phyloP scores from a whole-genome alignment of 2,113 vertebrate genomes.

The Rhombomys opimus region DNA sequence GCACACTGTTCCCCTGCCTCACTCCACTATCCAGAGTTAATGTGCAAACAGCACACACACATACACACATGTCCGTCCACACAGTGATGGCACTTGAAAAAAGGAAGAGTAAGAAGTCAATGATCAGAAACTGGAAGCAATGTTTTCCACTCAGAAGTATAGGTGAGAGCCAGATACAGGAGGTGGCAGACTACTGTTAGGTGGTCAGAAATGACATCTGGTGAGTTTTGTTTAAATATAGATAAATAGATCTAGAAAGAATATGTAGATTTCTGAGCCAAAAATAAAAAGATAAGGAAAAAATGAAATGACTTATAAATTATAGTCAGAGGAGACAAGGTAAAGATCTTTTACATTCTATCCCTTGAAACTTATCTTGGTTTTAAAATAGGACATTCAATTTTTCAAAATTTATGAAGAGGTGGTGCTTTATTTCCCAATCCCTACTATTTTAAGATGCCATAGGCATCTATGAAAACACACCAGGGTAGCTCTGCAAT shows the following conservation, averaged over 20 bases:
- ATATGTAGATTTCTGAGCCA: neutral
- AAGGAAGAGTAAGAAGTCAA: neutral
- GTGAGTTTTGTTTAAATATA: neutral
- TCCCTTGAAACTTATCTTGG: constrained; percentile 11
- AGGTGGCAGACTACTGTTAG: neutral
- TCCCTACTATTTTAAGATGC: neutral
- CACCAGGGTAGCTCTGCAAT: neutral
- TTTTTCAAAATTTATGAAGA: neutral
- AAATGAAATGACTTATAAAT: neutral
- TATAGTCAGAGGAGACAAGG: neutral
- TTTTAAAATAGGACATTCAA: neutral
- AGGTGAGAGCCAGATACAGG: fast-evolving
- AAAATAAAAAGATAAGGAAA: constrained; percentile 11
- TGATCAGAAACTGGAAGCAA: neutral
- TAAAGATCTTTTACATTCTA: neutral
- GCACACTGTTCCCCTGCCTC: neutral
- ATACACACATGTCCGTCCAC: neutral
- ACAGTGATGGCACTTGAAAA: neutral
- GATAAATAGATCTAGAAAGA: neutral
- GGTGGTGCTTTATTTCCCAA: neutral
- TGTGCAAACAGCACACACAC: neutral
- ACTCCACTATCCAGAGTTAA: neutral
- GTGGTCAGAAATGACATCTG: neutral
- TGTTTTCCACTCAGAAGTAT: neutral
- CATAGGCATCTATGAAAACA: neutral